Conservation (phyloP, 1,140 invertebrate species). For the Onthophagus taurus region DNA sequence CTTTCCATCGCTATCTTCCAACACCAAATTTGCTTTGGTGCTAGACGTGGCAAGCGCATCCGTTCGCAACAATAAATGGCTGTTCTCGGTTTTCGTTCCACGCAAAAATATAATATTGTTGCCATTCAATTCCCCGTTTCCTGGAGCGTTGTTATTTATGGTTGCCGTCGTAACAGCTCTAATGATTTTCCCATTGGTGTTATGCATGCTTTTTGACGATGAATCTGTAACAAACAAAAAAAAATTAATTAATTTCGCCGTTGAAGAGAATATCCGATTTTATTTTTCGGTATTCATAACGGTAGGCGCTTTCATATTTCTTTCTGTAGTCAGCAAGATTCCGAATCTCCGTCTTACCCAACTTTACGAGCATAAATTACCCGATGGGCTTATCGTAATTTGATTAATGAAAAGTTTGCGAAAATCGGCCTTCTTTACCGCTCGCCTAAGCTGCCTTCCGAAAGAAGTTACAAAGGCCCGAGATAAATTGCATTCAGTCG, state of each 20-base stretch:
- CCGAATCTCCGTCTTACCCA: too few species aligned
- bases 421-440: too few species aligned
- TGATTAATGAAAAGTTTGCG: slow-evolving; percentile 5
- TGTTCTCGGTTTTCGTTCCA: slow-evolving; percentile 29
- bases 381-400: slow-evolving; percentile 5
- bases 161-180: slow-evolving; percentile 2
- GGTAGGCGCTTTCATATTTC: not conserved
- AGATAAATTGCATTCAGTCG: slow-evolving; percentile 4
- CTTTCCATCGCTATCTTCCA: slow-evolving; percentile 14
- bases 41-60: slow-evolving; percentile 22
- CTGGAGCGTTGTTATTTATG: slow-evolving; percentile 7
- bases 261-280: too few species aligned
- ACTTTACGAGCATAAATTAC: too few species aligned
- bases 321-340: not conserved
- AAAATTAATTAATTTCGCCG: too few species aligned
- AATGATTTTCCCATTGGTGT: slow-evolving; percentile 17
- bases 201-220: slow-evolving; percentile 17
- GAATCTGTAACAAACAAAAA: slow-evolving; percentile 12
- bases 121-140: slow-evolving; percentile 25
- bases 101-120: slow-evolving; percentile 34
- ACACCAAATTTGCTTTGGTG: slow-evolving; percentile 14
- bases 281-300: too few species aligned
- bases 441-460: not conserved
- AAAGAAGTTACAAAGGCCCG: slow-evolving; percentile 3
- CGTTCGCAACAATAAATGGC: slow-evolving; percentile 31